Evolutionary conservation across 2,113 vertebrate species (phyloP).

Genomic region (Scatophagus argus): DNA sequence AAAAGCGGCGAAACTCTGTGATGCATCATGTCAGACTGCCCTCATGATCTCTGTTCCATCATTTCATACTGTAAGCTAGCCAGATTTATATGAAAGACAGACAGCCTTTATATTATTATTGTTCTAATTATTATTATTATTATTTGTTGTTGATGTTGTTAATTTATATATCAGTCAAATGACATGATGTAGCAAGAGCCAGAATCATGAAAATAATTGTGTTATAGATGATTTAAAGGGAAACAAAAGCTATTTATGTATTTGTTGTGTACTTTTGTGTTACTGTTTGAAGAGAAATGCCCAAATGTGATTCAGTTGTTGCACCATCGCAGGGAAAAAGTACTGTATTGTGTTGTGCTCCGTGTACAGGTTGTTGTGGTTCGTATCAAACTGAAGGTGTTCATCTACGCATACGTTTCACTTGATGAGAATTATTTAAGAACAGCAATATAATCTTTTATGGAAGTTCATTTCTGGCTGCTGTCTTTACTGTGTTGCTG

Average conservation of each 20-base stretch:
- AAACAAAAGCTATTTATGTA: conserved; percentile 85
- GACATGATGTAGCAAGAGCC: conserved; percentile 78
- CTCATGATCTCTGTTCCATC: conserved; percentile 43
- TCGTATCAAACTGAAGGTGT: conserved; percentile 61
- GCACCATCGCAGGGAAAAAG: conserved; percentile 74
- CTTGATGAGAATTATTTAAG: conserved; percentile 79
- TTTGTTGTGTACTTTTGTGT: conserved; percentile 81
- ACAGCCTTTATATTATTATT: conserved; percentile 88
- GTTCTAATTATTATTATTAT: conserved; percentile 78
- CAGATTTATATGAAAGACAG: conserved; percentile 80
- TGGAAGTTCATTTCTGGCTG: conserved; percentile 44
- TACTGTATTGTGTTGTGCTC: conserved; percentile 76
- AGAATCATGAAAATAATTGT: conserved; percentile 77
- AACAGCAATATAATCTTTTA: conserved; percentile 80
- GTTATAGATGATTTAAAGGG: conserved; percentile 81
- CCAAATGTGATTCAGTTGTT: conserved; percentile 77
- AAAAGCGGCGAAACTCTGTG: conserved; percentile 19
- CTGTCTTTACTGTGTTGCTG: conserved; percentile 37
- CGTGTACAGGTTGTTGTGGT: conserved; percentile 65
- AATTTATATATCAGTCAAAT: conserved; percentile 81
- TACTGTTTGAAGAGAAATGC: conserved; percentile 75
- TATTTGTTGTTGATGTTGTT: conserved; percentile 81
- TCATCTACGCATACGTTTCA: conserved; percentile 63
- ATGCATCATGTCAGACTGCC: conserved; percentile 47
- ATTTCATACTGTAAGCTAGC: conserved; percentile 85